Evolutionary conservation across 2,113 vertebrate genomes (phyloP).

Genomic region (Polypterus senegalus): DNA sequence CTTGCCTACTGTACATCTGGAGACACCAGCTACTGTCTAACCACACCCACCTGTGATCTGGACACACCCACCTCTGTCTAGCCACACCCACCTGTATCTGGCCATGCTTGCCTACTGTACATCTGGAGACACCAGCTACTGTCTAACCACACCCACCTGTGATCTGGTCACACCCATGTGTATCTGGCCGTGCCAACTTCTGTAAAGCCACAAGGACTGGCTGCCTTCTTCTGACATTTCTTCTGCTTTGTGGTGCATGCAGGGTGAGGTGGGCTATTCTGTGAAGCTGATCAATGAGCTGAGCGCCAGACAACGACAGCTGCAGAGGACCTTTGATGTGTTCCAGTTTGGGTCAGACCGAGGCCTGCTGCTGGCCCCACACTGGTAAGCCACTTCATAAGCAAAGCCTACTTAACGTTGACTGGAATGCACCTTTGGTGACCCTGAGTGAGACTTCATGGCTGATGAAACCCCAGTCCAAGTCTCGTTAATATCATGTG

Average conservation of each 20-base stretch:
- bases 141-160: conserved; percentile 4
- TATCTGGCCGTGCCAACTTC: not conserved
- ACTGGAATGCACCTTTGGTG: not conserved
- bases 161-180: not conserved
- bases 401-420: not conserved
- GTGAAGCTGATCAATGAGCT: conserved; percentile 78
- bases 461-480: not conserved
- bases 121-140: conserved; percentile 1
- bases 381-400: conserved; percentile 29
- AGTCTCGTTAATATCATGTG: not conserved
- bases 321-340: conserved; percentile 70
- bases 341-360: conserved; percentile 62
- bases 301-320: conserved; percentile 71
- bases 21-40: no score
- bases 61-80: not conserved
- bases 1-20: no score
- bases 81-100: not conserved
- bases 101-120: not conserved
- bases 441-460: not conserved
- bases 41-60: not conserved
- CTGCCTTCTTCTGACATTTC: not conserved
- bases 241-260: conserved; percentile 9
- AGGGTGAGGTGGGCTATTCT: conserved; percentile 80
- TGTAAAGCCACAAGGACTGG: not conserved
- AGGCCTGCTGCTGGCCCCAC: conserved; percentile 29